Base-by-base conservation (phyloP, 2,888 invertebrate genomes). In the Hypena proboscidalis region DNA sequence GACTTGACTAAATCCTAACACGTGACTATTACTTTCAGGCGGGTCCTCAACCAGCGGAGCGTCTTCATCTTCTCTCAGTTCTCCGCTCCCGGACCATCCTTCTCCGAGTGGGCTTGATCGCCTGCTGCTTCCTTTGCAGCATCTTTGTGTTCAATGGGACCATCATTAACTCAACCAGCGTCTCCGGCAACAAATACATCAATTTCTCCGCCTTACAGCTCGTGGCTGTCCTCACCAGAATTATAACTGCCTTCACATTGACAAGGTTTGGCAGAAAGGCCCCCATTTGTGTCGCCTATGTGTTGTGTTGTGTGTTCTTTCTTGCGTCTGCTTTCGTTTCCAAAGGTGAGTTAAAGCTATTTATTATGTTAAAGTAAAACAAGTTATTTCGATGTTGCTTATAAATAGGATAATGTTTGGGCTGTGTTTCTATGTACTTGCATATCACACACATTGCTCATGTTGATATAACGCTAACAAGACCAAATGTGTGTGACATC, bases 91-190 rank as follows among this genome's bases (percentile, higher is more conserved):
- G 63, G 35, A 83, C 77, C 13, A 84, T 90, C 29, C 32, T 84
- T 3, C 17, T 75, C 3, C 82, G 90, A 0, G 67, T 87, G 34
- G 68, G 74, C 0, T 53, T 93, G 84, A 83, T 85, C 22, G 79
- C 88, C 0, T 79, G 70, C 45, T 94, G 94, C 74, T 95, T 95
- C 93, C 92, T 95, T 46, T 94, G 95, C 36, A 94, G 93, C 71
- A 93, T 94, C 5, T 94, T 96, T 60, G 94, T 96, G 6, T 95
- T 94, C 80, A 96, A 94, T 67, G 96, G 96, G 0, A 84, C 96
- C 32, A 94, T 95, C 21, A 85, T 96, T 51, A 95, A 95, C 84
- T 94, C 96, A 0, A 94, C 95, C n/a, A 91, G 92, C 10, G 85
- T 97, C 31, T 92, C 93, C 22, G 96, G 96, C 9, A 93, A 95